Evolutionary conservation across 2,888 invertebrate genomes (phyloP).

Genomic region (Oxycera nigricornis): DNA sequence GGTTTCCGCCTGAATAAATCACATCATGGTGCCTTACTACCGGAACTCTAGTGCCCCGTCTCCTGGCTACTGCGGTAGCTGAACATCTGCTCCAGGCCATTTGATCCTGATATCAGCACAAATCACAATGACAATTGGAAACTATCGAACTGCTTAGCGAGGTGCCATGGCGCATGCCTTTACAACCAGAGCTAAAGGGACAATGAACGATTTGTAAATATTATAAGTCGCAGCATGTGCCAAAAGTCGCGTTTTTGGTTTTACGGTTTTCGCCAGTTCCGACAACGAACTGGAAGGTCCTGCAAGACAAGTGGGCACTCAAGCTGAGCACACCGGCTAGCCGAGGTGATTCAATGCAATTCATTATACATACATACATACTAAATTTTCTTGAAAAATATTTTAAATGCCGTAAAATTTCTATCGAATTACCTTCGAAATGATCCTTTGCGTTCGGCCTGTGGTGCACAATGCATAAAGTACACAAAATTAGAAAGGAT

Average conservation of each 20-base stretch:
- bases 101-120: slow-evolving; percentile 30
- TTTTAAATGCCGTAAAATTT: slow-evolving; percentile 47
- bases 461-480: slow-evolving; percentile 39
- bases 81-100: slow-evolving; percentile 38
- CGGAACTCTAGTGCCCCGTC: slow-evolving; percentile 24
- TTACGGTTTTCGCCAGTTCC: background rate
- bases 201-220: slow-evolving; percentile 47
- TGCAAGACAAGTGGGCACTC: slow-evolving; percentile 44
- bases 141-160: background rate
- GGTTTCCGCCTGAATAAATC: slow-evolving; percentile 8
- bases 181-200: slow-evolving; percentile 41
- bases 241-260: slow-evolving; percentile 45
- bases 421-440: slow-evolving; percentile 43
- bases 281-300: background rate
- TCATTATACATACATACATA: slow-evolving; percentile 4
- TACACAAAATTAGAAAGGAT: slow-evolving; percentile 47
- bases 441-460: slow-evolving; percentile 4
- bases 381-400: slow-evolving; percentile 9
- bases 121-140: slow-evolving; percentile 38
- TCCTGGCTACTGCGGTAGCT: background rate
- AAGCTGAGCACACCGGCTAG: slow-evolving; percentile 43
- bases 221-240: slow-evolving; percentile 48
- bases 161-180: slow-evolving; percentile 34
- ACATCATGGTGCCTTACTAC: slow-evolving; percentile 37
- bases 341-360: slow-evolving; percentile 26